These are phyloP conservation scores for Cyclophora albipunctata DNA, from an alignment of 2,888 invertebrate species.

Conservation along the genomic window DNA sequence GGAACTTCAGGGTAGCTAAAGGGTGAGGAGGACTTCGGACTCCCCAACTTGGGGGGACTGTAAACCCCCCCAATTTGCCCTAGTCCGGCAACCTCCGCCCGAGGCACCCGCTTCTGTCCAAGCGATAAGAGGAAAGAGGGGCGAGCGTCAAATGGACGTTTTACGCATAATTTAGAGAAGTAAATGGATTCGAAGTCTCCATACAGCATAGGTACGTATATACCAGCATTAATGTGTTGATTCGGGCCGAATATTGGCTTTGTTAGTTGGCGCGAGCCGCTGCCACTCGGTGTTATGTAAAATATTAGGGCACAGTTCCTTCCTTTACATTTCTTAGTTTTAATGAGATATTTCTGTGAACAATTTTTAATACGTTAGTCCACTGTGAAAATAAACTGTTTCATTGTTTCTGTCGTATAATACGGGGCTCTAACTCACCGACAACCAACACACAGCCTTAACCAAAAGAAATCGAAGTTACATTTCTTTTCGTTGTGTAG, in stretches of 20 bases:
- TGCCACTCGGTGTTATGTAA: background rate
- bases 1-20: conserved; percentile 75
- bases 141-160: conserved; percentile 76
- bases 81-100: conserved; percentile 73
- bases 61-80: conserved; percentile 69
- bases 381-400: too few relatives aligned
- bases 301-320: too few relatives aligned
- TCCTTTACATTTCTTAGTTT: too few relatives aligned
- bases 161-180: conserved; percentile 77
- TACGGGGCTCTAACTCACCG: too few relatives aligned
- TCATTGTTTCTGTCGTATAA: too few relatives aligned
- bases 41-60: conserved; percentile 64
- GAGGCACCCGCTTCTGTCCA: conserved; percentile 71
- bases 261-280: conserved; percentile 2
- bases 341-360: too few relatives aligned
- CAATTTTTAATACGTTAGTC: too few relatives aligned
- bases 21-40: conserved; percentile 75
- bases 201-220: conserved; percentile 59
- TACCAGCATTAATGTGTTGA: conserved; percentile 38
- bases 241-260: conserved; percentile 13
- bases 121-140: conserved; percentile 75
- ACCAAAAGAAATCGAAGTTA: too few relatives aligned
- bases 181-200: conserved; percentile 75
- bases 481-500: too few relatives aligned
- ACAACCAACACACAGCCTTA: too few relatives aligned